Evolutionary conservation across 2,113 vertebrate species (phyloP).

Genomic region (Reinhardtius hippoglossoides): DNA sequence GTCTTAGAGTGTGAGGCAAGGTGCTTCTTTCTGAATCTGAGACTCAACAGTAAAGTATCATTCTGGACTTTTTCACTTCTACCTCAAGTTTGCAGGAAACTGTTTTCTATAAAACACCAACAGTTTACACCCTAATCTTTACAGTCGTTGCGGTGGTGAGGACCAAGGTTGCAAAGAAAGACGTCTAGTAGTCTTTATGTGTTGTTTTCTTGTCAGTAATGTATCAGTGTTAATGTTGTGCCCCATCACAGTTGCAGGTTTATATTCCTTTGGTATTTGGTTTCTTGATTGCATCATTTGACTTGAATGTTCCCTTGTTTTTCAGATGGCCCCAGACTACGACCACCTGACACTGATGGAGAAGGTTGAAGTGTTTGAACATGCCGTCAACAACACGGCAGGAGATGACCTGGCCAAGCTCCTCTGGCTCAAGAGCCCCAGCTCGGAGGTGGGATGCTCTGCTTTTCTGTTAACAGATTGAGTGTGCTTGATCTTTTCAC

Average conservation of each 20-base stretch:
- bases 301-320: background rate
- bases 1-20: background rate
- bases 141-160: no score
- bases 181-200: background rate
- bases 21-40: background rate
- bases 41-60: background rate
- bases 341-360: conserved; percentile 99
- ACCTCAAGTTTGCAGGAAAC: background rate
- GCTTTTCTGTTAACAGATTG: background rate
- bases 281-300: background rate
- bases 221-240: background rate
- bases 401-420: conserved; percentile 97
- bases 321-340: conserved; percentile 98
- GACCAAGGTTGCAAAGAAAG: background rate
- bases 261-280: background rate
- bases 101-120: background rate
- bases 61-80: background rate
- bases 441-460: conserved; percentile 89
- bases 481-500: conserved; percentile 9
- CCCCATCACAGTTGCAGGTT: background rate
- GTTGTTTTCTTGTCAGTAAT: background rate
- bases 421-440: conserved; percentile 98
- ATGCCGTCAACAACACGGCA: conserved; percentile 97
- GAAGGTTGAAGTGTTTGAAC: conserved; percentile 99
- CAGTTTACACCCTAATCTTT: background rate